A percentile compares a stretch with the other conserved stretches of the same genome.
phyloP scores from a whole-genome alignment of 2,797 vertebrate species.

The Zonotrichia albicollis region DNA sequence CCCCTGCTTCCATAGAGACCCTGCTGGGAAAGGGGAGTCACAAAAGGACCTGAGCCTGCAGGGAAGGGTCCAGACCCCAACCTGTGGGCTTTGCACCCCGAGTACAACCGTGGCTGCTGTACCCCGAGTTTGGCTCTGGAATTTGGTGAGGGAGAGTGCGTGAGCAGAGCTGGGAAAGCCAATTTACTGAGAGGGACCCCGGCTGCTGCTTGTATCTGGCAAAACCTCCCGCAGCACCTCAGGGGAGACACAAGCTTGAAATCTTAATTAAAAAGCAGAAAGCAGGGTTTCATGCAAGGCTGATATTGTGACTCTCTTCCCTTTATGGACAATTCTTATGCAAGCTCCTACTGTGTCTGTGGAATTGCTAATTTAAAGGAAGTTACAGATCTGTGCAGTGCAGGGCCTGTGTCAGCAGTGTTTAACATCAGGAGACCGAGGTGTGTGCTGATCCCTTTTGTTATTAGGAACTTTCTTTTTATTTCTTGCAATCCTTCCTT shows the following conservation, averaged over 20 bases:
- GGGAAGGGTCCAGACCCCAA: rapidly evolving
- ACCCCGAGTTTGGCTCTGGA: background rate
- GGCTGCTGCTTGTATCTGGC: background rate
- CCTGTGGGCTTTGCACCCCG: background rate
- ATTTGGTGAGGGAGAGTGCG: background rate
- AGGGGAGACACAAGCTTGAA: slow-evolving; percentile 53
- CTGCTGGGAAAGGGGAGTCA: background rate
- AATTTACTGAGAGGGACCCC: slow-evolving; percentile 42
- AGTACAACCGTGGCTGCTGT: background rate
- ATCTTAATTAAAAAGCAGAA: slow-evolving; percentile 74
- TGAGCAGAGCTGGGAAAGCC: background rate
- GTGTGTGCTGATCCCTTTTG: background rate
- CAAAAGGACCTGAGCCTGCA: background rate
- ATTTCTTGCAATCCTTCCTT: background rate
- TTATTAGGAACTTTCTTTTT: background rate
- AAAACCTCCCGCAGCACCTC: background rate
- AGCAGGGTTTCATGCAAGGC: slow-evolving; percentile 58
- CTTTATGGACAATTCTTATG: slow-evolving; percentile 66
- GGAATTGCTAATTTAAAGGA: slow-evolving; percentile 69
- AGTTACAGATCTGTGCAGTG: slow-evolving; percentile 24
- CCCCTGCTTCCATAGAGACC: rapidly evolving
- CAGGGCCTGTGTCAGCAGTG: slow-evolving; percentile 56
- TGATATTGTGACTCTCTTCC: slow-evolving; percentile 56
- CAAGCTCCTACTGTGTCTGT: slow-evolving; percentile 61
- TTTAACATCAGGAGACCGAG: slow-evolving; percentile 40